phyloP scores from a whole-genome alignment of 2,888 invertebrate genomes.

The Lottia gigantea region DNA sequence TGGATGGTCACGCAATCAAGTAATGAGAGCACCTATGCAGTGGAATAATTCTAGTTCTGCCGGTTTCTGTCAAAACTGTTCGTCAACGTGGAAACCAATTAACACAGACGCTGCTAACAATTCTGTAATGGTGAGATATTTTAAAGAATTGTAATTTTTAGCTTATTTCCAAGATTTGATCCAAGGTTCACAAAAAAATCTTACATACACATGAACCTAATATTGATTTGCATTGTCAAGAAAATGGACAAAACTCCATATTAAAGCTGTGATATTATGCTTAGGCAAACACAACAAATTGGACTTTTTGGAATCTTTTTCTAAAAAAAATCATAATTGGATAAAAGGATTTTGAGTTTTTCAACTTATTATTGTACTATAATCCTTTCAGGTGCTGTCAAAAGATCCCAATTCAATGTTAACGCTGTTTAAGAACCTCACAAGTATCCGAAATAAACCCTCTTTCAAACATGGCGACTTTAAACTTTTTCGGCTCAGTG shows the following conservation, averaged over 20 bases:
- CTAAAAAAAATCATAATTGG: no score
- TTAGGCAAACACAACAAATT: no score
- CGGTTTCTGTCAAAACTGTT: constrained; percentile 44
- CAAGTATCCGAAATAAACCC: constrained; percentile 42
- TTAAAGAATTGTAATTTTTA: not conserved
- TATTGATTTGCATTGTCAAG: no score
- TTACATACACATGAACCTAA: no score
- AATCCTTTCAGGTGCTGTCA: constrained; percentile 35
- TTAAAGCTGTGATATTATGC: no score
- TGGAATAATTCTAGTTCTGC: constrained; percentile 53
- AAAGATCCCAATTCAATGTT: constrained; percentile 28
- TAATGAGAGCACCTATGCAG: constrained; percentile 57
- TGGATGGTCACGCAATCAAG: constrained; percentile 29
- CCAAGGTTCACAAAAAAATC: no score
- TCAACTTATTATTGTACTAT: no score
- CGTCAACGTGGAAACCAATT: constrained; percentile 41
- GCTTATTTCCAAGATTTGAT: no score
- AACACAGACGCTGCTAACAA: constrained; percentile 35
- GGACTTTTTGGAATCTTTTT: no score
- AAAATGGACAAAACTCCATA: no score
- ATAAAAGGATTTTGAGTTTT: no score
- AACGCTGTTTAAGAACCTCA: constrained; percentile 42
- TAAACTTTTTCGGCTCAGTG: constrained; percentile 39
- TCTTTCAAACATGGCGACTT: constrained; percentile 56
- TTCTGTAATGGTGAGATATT: constrained; percentile 42